These are phyloP conservation scores for Perithous albicinctus DNA, from an alignment of 2,888 invertebrate species.

Conservation along the genomic window DNA sequence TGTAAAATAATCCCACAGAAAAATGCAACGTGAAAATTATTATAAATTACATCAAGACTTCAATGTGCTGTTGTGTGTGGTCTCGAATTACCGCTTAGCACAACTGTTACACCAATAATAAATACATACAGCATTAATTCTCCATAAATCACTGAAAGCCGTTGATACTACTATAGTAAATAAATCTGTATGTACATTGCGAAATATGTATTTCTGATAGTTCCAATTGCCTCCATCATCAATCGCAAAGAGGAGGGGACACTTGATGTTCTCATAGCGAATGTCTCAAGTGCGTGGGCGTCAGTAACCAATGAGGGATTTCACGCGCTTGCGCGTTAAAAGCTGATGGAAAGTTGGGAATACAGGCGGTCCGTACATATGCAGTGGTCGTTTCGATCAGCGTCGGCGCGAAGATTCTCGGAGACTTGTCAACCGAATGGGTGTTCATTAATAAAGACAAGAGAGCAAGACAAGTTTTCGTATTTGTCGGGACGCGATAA, in stretches of 20 bases:
- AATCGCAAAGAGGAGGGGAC: not conserved
- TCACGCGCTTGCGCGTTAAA: slow-evolving; percentile 49
- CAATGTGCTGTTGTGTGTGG: slow-evolving; percentile 2
- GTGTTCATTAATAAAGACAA: slow-evolving; percentile 72
- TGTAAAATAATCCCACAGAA: too few relatives aligned
- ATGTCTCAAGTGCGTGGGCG: slow-evolving; percentile 38
- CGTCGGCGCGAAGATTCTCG: slow-evolving; percentile 13
- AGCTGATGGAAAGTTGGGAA: slow-evolving; percentile 68
- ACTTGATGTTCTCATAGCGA: not conserved
- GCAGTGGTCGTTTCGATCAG: slow-evolving; percentile 61
- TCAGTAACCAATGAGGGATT: slow-evolving; percentile 58
- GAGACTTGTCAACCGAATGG: slow-evolving; percentile 60
- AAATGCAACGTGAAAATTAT: too few relatives aligned
- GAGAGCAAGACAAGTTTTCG: not conserved
- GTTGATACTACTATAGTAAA: not conserved
- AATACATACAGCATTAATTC: slow-evolving; percentile 36
- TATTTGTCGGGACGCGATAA: slow-evolving; percentile 64
- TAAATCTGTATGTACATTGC: not conserved
- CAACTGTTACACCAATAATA: slow-evolving; percentile 5
- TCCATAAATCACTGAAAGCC: slow-evolving; percentile 20
- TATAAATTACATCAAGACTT: not conserved
- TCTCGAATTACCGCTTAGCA: slow-evolving; percentile 10
- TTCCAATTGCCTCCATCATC: not conserved
- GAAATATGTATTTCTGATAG: slow-evolving; percentile 8
- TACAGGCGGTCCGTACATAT: slow-evolving; percentile 68